phyloP scores from a whole-genome alignment of 2,888 invertebrate species.

The Diloba caeruleocephala region DNA sequence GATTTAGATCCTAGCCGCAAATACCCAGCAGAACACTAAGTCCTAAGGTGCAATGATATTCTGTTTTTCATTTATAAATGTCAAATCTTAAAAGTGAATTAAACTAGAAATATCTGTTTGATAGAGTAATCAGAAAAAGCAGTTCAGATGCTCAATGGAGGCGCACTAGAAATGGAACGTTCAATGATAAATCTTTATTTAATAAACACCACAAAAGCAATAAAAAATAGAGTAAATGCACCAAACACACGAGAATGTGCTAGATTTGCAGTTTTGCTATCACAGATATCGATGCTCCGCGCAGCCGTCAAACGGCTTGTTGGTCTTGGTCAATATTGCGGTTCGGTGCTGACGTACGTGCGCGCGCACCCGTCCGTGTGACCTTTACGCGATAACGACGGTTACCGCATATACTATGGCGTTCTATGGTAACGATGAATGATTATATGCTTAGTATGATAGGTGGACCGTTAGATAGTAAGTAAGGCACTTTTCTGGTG shows the following conservation, averaged over 20 bases:
- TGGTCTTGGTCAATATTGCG: slow-evolving; percentile 81
- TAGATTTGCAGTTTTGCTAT: slow-evolving; percentile 25
- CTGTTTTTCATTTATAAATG: no score
- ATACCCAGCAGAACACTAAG: no score
- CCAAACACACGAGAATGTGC: neutral
- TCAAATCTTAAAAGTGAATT: no score
- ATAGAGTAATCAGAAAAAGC: no score
- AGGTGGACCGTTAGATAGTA: slow-evolving; percentile 1
- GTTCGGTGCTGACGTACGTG: slow-evolving; percentile 71
- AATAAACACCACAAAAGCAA: no score
- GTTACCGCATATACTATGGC: slow-evolving; percentile 24
- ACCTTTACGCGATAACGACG: slow-evolving; percentile 66
- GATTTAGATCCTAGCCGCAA: no score
- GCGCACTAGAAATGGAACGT: no score
- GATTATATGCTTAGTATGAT: slow-evolving; percentile 11
- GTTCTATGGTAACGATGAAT: slow-evolving; percentile 9
- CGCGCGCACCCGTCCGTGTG: slow-evolving; percentile 78
- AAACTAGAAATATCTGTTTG: no score
- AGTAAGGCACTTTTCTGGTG: no score
- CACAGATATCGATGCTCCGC: slow-evolving; percentile 18
- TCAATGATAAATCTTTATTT: no score
- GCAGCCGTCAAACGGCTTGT: slow-evolving; percentile 40
- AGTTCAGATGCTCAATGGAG: no score
- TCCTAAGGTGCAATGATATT: no score
- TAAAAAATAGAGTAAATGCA: slow-evolving; percentile 6